A percentile compares a stretch with the other conserved stretches of the same genome.
These are phyloP conservation scores for Hormiphora californensis DNA, from an alignment of 37 sponge, comb jelly and placozoan species.

Conservation along the genomic window DNA sequence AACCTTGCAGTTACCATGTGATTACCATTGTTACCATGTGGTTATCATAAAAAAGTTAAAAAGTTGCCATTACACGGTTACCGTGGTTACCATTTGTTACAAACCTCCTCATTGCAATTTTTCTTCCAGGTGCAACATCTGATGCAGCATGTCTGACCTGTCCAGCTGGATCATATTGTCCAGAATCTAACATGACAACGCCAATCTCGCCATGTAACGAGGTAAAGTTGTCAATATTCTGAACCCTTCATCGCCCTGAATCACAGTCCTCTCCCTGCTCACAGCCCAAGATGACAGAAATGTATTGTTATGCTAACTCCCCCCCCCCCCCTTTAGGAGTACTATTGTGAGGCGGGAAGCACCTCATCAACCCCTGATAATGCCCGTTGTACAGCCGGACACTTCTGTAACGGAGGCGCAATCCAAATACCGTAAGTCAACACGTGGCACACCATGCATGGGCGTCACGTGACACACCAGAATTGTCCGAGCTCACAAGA, in stretches of 20 bases:
- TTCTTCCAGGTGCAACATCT: slow-evolving; percentile 3
- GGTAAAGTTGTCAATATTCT: too few species aligned
- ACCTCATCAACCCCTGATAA: background rate
- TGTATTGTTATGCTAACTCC: too few species aligned
- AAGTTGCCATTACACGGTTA: too few species aligned
- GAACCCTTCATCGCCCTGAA: too few species aligned
- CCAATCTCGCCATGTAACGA: background rate
- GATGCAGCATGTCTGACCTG: background rate
- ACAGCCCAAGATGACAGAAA: too few species aligned
- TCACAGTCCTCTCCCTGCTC: too few species aligned
- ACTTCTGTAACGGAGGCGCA: slow-evolving; percentile 9
- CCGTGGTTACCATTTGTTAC: too few species aligned
- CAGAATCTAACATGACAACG: slow-evolving; percentile 2
- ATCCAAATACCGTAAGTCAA: slow-evolving; percentile 21
- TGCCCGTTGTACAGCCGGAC: background rate
- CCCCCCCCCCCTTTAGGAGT: too few species aligned
- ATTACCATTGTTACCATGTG: too few species aligned
- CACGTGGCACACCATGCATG: too few species aligned
- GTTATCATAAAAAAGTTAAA: too few species aligned
- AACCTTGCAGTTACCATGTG: too few species aligned
- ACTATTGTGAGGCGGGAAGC: slow-evolving; percentile 2
- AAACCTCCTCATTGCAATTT: background rate
- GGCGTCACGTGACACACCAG: background rate
- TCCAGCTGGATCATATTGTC: slow-evolving; percentile 31
- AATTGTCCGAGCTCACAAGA: background rate